A percentile compares a stretch with the other conserved stretches of the same genome.
These are phyloP conservation scores for Eledone cirrhosa DNA, from an alignment of 2,888 invertebrate species.

Conservation along the genomic window DNA sequence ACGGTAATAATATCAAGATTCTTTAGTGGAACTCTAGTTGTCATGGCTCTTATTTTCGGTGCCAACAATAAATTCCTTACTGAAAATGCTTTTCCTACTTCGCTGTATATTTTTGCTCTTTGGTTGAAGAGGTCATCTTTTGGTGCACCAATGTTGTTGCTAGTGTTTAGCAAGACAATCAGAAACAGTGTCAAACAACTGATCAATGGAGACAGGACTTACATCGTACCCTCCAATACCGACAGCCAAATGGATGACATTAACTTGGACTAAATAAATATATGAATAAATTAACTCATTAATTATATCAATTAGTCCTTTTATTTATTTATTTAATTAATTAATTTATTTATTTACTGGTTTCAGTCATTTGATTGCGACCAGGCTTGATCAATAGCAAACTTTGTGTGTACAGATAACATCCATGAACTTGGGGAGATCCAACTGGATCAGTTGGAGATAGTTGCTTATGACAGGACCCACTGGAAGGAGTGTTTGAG, in stretches of 20 bases:
- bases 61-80: background rate
- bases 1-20: background rate
- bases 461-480: no score
- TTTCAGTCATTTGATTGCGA: no score
- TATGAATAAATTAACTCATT: no score
- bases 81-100: background rate
- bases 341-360: no score
- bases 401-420: no score
- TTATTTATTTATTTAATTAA: no score
- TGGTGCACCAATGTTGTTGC: background rate
- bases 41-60: background rate
- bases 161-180: background rate
- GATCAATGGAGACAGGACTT: background rate
- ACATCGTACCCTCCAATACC: background rate
- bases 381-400: no score
- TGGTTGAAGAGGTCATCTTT: conserved; percentile 10
- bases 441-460: no score
- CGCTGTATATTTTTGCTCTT: background rate
- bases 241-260: background rate
- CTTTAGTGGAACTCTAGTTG: conserved; percentile 4
- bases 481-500: no score
- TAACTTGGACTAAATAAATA: background rate
- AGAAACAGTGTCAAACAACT: conserved; percentile 5
- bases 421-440: no score
- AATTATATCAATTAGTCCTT: no score